A percentile compares a stretch with the other conserved stretches of the same genome.
phyloP scores from a whole-genome alignment of 1,140 invertebrate genomes.

The Brachionus manjavacas region DNA sequence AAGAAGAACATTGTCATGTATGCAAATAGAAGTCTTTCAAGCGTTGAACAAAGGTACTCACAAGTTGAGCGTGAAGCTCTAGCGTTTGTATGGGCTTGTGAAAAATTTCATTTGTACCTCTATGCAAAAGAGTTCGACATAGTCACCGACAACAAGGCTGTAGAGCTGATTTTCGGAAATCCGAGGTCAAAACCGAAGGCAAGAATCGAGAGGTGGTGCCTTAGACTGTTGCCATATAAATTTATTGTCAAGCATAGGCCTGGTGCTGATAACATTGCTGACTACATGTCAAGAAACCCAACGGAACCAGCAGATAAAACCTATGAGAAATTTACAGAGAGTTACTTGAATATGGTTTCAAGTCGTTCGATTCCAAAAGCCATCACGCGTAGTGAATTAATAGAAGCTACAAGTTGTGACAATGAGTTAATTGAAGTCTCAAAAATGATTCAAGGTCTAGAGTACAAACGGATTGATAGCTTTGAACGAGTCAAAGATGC shows the following conservation, averaged over 20 bases:
- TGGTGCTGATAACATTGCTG: neutral
- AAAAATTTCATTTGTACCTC: conserved; percentile 7
- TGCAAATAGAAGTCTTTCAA: conserved; percentile 47
- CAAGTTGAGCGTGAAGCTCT: conserved; percentile 40
- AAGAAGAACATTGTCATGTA: conserved; percentile 44
- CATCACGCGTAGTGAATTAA: neutral
- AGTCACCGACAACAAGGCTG: neutral
- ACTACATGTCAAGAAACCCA: conserved; percentile 1
- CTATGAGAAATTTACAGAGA: neutral
- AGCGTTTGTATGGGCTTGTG: neutral
- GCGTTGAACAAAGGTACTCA: conserved; percentile 47
- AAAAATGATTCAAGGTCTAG: neutral
- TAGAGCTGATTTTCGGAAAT: neutral
- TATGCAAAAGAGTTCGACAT: conserved; percentile 20
- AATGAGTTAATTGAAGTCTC: neutral
- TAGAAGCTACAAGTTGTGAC: neutral
- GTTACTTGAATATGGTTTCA: neutral
- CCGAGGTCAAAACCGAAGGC: neutral
- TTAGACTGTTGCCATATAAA: neutral
- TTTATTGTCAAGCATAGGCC: neutral
- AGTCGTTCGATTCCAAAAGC: neutral
- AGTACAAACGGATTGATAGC: neutral
- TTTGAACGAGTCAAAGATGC: neutral
- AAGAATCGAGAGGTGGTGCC: neutral
- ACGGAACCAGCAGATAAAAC: neutral